A percentile compares a stretch with the other conserved stretches of the same genome.
phyloP scores from a whole-genome alignment of 2,888 invertebrate species.

The Lomographa bimaculata region DNA sequence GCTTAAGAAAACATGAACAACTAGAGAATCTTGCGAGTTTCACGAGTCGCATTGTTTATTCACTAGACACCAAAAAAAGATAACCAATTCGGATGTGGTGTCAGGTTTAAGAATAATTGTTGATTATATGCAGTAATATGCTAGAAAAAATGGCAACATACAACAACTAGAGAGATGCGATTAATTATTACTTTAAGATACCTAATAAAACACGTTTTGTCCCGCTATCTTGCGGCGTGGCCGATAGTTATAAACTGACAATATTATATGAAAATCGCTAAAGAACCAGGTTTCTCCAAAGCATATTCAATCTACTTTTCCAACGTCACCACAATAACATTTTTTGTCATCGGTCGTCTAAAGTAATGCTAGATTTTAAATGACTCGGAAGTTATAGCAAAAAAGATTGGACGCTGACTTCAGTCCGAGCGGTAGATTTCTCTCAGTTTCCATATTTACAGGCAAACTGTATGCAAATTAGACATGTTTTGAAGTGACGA shows the following conservation, averaged over 20 bases:
- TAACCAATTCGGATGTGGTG: not conserved
- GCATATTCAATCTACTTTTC: constrained; percentile 54
- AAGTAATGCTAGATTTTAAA: constrained; percentile 40
- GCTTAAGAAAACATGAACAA: constrained; percentile 30
- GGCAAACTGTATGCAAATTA: no score
- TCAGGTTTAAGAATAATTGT: no score
- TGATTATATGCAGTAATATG: no score
- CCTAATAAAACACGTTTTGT: no score
- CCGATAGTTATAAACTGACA: constrained; percentile 33
- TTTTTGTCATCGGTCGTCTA: constrained; percentile 41
- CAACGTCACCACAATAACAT: constrained; percentile 40
- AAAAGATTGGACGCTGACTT: constrained; percentile 17
- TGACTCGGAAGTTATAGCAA: constrained; percentile 26
- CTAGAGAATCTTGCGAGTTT: not conserved
- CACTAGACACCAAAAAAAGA: not conserved
- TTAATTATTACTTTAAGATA: no score
- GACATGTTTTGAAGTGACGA: no score
- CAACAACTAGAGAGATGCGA: no score
- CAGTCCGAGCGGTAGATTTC: constrained; percentile 14
- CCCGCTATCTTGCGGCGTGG: constrained; percentile 7
- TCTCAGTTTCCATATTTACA: not conserved
- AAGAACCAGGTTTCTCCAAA: constrained; percentile 48
- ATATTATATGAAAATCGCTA: constrained; percentile 39
- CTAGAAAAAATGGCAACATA: no score
- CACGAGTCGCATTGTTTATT: not conserved